Evolutionary conservation across 2,113 vertebrate genomes (phyloP), one percentile per base, ranked within the genome.

Genomic region (Antigone vipio): DNA sequence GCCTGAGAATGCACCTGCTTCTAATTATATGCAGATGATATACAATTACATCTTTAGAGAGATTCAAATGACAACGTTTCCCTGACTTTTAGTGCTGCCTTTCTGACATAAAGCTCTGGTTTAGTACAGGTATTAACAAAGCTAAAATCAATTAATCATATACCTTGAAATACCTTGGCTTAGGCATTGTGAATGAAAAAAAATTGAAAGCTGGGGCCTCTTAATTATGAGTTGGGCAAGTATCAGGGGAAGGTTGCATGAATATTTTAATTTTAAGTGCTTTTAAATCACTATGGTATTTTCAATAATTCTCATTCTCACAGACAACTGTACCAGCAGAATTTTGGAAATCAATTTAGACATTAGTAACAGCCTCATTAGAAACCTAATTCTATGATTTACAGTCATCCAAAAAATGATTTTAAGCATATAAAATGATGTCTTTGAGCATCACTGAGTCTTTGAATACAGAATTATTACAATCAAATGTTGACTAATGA

Each of bases 1-100:
- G 64, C n/a, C 24, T 90, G 29, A 64, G 27, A 91, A 9, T 27
- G 27, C 88, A 92, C 86, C 85, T 96, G 92, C 60, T 92, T 35
- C 42, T 91, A 86, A 93, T 95, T 68, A 59, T 79, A 83, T 80
- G 85, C 64, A 89, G 85, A 97, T 81, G 47, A 67, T 66, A 73
- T 55, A 85, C 53, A 59, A 59, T 84, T 80, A 85, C 30, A 56
- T 63, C 81, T 85, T 87, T 62, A 60, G 67, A 77, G 47, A 40
- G 18, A 59, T 76, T 78, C 38, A 53, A 42, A 55, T 63, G 17
- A 68, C 81, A 86, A 30, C 45, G 19, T 49, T 92, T 60, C 27
- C 52, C 29, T 88, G 63, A 75, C 26, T 92, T 73, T 88, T 72
- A 82, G 19, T 34, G 58, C 60, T 82, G 52, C 91, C 10, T 95